Percentiles rank a stretch among this genome's conserved stretches.
Conservation (phyloP, 2,888 invertebrate species). For the Phymatocera aterrima region DNA sequence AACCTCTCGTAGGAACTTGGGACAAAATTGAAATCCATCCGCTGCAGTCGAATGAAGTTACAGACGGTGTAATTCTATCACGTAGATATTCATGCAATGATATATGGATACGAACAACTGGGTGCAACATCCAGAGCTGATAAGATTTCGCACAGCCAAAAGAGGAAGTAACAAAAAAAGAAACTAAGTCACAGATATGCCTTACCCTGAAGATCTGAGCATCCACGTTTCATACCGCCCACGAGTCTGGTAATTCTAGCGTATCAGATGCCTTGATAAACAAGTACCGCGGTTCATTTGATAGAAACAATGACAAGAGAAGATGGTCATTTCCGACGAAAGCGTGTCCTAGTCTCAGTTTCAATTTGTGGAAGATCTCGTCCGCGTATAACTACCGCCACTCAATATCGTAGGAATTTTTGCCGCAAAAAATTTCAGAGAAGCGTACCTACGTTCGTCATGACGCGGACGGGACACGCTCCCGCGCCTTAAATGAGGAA, state of each 20-base stretch:
- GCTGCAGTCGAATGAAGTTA: too few relatives aligned
- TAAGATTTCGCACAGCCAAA: neutral
- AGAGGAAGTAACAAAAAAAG: too few relatives aligned
- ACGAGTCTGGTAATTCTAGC: conserved; percentile 24
- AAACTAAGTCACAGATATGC: too few relatives aligned
- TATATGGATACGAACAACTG: too few relatives aligned
- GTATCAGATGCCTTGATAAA: conserved; percentile 20
- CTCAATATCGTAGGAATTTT: neutral
- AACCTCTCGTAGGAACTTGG: neutral
- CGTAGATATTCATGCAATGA: too few relatives aligned
- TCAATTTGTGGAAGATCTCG: neutral
- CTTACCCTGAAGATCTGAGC: neutral
- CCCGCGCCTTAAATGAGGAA: neutral
- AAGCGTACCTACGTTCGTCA: neutral
- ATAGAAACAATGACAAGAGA: neutral
- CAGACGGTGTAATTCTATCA: too few relatives aligned
- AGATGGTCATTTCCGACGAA: neutral
- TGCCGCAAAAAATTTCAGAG: neutral
- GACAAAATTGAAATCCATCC: neutral
- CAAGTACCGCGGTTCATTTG: neutral
- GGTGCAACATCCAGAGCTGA: neutral
- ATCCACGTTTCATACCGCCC: neutral
- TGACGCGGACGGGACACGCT: too few relatives aligned
- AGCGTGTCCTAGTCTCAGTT: too few relatives aligned
- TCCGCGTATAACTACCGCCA: neutral